Conservation (phyloP, 1,140 invertebrate species). For the Conus ventricosus region DNA sequence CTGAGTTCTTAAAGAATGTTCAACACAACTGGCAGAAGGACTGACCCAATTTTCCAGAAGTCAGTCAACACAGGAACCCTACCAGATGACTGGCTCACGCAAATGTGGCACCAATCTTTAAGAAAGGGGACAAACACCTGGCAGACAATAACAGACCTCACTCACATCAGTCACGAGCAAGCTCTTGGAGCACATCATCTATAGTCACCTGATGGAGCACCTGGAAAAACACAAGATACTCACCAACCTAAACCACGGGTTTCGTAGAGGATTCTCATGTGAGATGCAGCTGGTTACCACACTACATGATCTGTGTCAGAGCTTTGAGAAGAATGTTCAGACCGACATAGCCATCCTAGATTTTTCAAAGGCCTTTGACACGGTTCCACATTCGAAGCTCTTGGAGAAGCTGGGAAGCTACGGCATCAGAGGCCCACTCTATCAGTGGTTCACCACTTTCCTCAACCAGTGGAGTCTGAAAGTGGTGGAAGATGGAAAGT, state of each 20-base stretch:
- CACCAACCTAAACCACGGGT: conserved; percentile 40
- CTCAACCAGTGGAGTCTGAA: conserved; percentile 39
- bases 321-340: background rate
- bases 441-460: conserved; percentile 44
- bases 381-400: conserved; percentile 43
- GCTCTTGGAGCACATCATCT: no score
- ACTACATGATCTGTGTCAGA: conserved; percentile 23
- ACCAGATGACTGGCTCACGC: conserved; percentile 27
- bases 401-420: conserved; percentile 42
- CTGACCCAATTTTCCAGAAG: background rate
- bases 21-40: background rate
- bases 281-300: conserved; percentile 31
- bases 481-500: conserved; percentile 28
- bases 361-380: conserved; percentile 33
- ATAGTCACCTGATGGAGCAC: no score
- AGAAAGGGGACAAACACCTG: conserved; percentile 39
- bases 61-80: no score
- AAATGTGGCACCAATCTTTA: conserved; percentile 28
- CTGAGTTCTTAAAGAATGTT: background rate
- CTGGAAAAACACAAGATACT: conserved; percentile 19
- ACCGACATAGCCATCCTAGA: background rate
- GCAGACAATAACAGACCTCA: conserved; percentile 39
- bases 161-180: background rate
- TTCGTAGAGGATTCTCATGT: conserved; percentile 34
- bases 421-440: conserved; percentile 29